Conservation (phyloP, 2,888 invertebrate species). For the Campopleginae sp. region DNA sequence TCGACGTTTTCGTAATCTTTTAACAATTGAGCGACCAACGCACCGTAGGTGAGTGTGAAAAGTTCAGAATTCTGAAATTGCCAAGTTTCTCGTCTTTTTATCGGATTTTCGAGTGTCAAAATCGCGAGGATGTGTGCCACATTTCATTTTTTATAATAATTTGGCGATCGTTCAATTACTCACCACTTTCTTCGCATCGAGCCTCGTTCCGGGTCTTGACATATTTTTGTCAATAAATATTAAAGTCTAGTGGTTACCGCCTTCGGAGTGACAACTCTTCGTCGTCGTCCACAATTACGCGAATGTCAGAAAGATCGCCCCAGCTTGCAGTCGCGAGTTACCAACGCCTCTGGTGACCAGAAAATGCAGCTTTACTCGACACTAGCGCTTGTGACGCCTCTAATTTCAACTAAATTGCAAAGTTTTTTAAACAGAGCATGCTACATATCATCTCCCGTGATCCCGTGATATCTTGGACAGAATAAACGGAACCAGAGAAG, state of each 20-base stretch:
- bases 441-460: too few relatives aligned
- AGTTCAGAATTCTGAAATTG: slow-evolving; percentile 95
- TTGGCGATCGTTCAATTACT: slow-evolving; percentile 77
- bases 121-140: neutral
- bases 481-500: too few relatives aligned
- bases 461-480: too few relatives aligned
- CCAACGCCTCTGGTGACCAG: neutral
- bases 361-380: neutral
- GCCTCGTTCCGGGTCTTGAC: slow-evolving; percentile 89
- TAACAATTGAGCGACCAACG: slow-evolving; percentile 97
- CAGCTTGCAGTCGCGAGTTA: neutral
- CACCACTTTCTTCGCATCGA: slow-evolving; percentile 92
- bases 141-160: neutral
- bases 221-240: slow-evolving; percentile 82
- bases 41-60: slow-evolving; percentile 98
- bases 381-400: too few relatives aligned
- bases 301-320: slow-evolving; percentile 10
- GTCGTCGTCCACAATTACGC: neutral
- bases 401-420: too few relatives aligned
- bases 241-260: slow-evolving; percentile 35
- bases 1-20: slow-evolving; percentile 98
- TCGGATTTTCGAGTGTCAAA: neutral
- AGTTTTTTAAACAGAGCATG: too few relatives aligned
- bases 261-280: slow-evolving; percentile 36
- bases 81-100: neutral